A percentile compares a stretch with the other conserved stretches of the same genome.
These are phyloP conservation scores for Ypsolopha scabrella DNA, from an alignment of 2,888 invertebrate genomes.

Conservation along the genomic window DNA sequence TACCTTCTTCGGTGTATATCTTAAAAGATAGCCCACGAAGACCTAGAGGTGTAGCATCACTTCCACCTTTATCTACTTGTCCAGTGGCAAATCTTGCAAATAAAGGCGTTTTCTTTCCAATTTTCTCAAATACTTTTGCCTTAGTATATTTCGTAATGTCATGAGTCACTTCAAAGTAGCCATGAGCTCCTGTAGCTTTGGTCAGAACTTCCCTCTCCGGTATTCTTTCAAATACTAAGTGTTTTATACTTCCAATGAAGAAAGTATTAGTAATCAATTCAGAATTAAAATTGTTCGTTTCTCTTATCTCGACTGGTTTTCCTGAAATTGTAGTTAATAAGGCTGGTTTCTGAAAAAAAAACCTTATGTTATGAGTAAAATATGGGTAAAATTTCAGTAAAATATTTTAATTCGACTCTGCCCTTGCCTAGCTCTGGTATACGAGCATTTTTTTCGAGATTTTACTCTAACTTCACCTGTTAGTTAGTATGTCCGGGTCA, in stretches of 20 bases:
- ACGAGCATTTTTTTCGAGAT: too few species aligned
- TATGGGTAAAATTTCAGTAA: too few species aligned
- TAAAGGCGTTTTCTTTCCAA: conserved; percentile 72
- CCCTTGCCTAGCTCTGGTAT: too few species aligned
- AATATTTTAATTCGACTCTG: too few species aligned
- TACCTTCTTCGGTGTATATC: conserved; percentile 32
- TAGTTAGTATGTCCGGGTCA: too few species aligned
- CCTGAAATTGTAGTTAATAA: conserved; percentile 77
- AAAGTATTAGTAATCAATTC: conserved; percentile 31
- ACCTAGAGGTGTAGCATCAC: conserved; percentile 57
- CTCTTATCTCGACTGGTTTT: conserved; percentile 78
- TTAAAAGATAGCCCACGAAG: conserved; percentile 51
- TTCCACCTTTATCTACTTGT: conserved; percentile 73
- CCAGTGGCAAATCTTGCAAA: conserved; percentile 70
- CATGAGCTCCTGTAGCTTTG: conserved; percentile 88
- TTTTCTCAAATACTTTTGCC: conserved; percentile 68
- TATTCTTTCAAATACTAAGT: conserved; percentile 85
- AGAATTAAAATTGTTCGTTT: conserved; percentile 26
- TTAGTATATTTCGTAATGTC: conserved; percentile 75
- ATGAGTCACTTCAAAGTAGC: conserved; percentile 84
- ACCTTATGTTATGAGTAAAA: too few species aligned
- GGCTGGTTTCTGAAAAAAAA: conserved; percentile 22
- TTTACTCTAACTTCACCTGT: too few species aligned
- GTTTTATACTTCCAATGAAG: conserved; percentile 76
- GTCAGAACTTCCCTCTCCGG: conserved; percentile 94